Conservation (phyloP, 2,113 vertebrate species). For the Gallinago jamesoni region DNA sequence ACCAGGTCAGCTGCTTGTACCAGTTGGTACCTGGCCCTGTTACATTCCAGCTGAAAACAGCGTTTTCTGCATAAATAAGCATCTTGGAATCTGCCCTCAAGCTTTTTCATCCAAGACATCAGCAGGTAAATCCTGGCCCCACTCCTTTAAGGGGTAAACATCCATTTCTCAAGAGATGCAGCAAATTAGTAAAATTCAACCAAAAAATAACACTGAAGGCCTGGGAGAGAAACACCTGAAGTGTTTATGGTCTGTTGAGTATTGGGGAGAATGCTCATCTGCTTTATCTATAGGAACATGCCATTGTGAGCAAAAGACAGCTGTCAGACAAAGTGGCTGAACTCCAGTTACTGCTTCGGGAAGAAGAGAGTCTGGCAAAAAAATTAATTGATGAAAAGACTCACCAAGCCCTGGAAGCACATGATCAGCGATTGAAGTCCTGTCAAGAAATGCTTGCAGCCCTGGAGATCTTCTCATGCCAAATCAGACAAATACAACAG, state of each 20-base stretch:
- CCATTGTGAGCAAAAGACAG: conserved; percentile 60
- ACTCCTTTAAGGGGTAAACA: neutral
- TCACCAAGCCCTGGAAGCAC: conserved; percentile 50
- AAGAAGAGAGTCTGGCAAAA: conserved; percentile 72
- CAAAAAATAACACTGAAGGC: neutral
- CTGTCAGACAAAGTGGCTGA: conserved; percentile 64
- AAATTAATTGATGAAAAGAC: conserved; percentile 68
- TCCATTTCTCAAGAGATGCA: neutral
- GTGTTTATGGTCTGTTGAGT: neutral
- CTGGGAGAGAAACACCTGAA: neutral
- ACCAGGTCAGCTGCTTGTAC: neutral
- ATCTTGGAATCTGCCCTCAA: neutral
- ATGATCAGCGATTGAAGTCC: conserved; percentile 38
- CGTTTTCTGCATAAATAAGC: neutral
- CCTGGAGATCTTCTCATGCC: conserved; percentile 29
- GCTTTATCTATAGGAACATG: conserved; percentile 46
- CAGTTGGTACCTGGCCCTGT: neutral
- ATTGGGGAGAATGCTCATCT: neutral
- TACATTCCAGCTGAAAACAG: neutral
- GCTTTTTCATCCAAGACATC: neutral
- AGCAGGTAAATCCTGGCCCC: neutral
- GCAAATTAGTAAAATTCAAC: neutral
- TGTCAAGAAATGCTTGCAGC: conserved; percentile 33
- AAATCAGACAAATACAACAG: conserved; percentile 49
- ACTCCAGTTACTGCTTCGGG: conserved; percentile 68